phyloP scores from a whole-genome alignment of 1,140 invertebrate species.

The Philotrypesis tridentata region DNA sequence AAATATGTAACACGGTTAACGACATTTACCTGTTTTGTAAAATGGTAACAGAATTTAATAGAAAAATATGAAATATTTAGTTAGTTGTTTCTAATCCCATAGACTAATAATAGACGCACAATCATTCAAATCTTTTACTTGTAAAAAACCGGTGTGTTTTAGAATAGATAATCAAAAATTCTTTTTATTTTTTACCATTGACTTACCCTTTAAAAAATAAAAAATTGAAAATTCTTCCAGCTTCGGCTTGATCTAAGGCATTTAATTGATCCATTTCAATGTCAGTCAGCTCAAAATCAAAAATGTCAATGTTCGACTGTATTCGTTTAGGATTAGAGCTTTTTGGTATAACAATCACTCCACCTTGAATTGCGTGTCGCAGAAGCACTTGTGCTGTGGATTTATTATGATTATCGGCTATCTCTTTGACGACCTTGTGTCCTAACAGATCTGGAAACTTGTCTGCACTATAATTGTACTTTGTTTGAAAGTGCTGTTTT shows the following conservation, averaged over 20 bases:
- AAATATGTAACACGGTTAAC: too few relatives aligned
- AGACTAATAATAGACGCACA: too few relatives aligned
- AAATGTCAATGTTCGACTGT: slow-evolving; percentile 78
- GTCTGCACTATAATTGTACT: slow-evolving; percentile 74
- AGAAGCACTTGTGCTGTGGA: slow-evolving; percentile 87
- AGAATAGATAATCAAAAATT: not conserved
- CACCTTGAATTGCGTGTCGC: slow-evolving; percentile 82
- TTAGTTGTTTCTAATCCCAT: too few relatives aligned
- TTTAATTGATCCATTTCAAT: slow-evolving; percentile 74
- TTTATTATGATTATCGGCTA: slow-evolving; percentile 82
- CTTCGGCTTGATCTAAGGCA: slow-evolving; percentile 73
- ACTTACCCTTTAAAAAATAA: slow-evolving; percentile 75
- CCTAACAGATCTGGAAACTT: slow-evolving; percentile 81
- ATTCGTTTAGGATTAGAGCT: slow-evolving; percentile 84
- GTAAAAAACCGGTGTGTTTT: too few relatives aligned
- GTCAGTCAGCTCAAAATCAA: slow-evolving; percentile 75
- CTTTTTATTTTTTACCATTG: not conserved
- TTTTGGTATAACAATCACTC: slow-evolving; percentile 88
- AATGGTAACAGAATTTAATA: too few relatives aligned
- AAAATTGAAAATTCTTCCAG: slow-evolving; percentile 77
- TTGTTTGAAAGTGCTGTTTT: slow-evolving; percentile 67
- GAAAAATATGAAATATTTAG: too few relatives aligned
- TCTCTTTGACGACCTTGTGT: slow-evolving; percentile 79
- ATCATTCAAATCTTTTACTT: too few relatives aligned
- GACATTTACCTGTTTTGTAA: too few relatives aligned